phyloP scores from a whole-genome alignment of 2,797 vertebrate species.

The Pseudotriccus pelzelni region DNA sequence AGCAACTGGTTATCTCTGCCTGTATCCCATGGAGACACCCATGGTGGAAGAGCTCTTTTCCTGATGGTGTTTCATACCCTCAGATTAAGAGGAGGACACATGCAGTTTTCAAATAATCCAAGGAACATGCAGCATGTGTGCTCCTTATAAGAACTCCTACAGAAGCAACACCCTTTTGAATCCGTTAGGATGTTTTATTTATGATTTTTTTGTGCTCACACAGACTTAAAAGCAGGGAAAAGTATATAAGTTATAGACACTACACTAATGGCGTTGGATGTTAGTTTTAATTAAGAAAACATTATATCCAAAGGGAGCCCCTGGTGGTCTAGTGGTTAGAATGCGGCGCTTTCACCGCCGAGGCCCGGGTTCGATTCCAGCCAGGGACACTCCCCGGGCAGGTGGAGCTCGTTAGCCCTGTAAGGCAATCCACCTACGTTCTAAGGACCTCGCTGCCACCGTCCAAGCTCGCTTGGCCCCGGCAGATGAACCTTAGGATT shows the following conservation, averaged over 20 bases:
- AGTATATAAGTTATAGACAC: background rate
- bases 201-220: fast-evolving
- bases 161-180: background rate
- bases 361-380: too few species aligned
- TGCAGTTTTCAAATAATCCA: background rate
- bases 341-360: too few species aligned
- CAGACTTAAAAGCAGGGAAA: background rate
- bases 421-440: too few species aligned
- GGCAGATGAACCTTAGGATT: too few species aligned
- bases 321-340: too few species aligned
- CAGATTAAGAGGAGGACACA: background rate
- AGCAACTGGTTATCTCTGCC: background rate
- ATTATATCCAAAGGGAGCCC: background rate
- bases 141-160: background rate
- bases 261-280: background rate
- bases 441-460: too few species aligned
- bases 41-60: background rate
- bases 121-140: background rate
- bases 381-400: too few species aligned
- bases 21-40: background rate
- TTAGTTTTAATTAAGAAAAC: background rate
- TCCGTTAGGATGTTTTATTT: background rate
- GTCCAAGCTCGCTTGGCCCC: too few species aligned
- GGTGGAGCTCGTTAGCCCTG: too few species aligned
- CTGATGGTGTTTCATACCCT: background rate